Percentiles rank a stretch among this genome's conserved stretches.
Evolutionary conservation across 2,797 vertebrate species (phyloP).

Genomic region (Lepilemur septentrionalis): DNA sequence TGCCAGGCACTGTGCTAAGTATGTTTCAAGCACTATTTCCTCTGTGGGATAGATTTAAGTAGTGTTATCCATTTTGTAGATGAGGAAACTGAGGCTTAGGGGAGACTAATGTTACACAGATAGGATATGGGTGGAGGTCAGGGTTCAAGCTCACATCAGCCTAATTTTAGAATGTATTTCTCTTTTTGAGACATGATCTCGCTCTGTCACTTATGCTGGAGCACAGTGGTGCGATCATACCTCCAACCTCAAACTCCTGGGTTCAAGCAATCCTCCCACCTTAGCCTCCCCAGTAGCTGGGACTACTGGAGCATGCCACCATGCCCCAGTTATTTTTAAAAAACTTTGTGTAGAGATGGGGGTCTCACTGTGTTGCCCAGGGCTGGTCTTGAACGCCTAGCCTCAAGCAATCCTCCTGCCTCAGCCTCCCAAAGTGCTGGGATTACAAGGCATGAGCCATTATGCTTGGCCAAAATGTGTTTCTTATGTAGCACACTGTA

Average conservation of each 20-base stretch:
- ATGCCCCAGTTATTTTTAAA: neutral
- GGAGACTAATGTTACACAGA: neutral
- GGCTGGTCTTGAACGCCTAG: neutral
- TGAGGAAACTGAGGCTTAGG: neutral
- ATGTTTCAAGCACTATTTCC: neutral
- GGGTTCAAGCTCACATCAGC: neutral
- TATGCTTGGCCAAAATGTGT: neutral
- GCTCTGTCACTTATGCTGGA: neutral
- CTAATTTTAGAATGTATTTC: neutral
- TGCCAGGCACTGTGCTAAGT: neutral
- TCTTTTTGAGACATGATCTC: neutral
- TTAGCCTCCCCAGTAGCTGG: neutral
- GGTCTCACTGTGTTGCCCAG: neutral
- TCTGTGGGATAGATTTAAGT: neutral
- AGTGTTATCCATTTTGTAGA: constrained; percentile 14
- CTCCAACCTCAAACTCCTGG: neutral
- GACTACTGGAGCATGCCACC: neutral
- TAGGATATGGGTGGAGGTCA: neutral
- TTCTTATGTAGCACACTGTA: neutral
- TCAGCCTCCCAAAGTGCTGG: neutral
- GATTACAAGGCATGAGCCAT: neutral
- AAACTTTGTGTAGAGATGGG: neutral
- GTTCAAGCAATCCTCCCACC: neutral
- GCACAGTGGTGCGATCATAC: neutral
- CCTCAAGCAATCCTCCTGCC: neutral